phyloP scores from a whole-genome alignment of 2,888 invertebrate genomes.

The Zygothrica quintamaculata region DNA sequence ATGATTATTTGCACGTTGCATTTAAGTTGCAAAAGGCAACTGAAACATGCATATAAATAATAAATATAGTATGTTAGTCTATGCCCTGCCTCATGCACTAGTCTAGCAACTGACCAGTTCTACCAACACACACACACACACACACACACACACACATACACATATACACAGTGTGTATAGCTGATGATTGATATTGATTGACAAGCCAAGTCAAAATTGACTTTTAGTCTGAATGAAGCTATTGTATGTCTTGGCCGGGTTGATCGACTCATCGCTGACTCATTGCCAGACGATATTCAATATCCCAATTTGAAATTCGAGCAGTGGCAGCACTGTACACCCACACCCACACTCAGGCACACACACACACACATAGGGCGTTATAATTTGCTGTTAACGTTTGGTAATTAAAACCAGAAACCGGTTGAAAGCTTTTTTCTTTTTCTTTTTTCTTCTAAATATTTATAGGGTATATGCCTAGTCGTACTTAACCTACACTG shows the following conservation, averaged over 20 bases:
- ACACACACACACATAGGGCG: slow-evolving; percentile 15
- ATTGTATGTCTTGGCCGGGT: slow-evolving; percentile 23
- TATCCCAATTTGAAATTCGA: slow-evolving; percentile 38
- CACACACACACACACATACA: slow-evolving; percentile 5
- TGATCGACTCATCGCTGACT: slow-evolving; percentile 52
- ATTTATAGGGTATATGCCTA: slow-evolving; percentile 25
- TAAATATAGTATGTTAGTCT: slow-evolving; percentile 47
- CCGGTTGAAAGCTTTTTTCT: no score
- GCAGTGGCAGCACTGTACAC: slow-evolving; percentile 6
- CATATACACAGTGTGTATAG: slow-evolving; percentile 7
- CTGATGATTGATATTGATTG: slow-evolving; percentile 56
- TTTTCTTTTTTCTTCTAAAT: no score
- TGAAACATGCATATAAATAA: slow-evolving; percentile 67
- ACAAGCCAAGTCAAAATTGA: slow-evolving; percentile 30
- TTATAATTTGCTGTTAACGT: no score
- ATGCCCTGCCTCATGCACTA: neutral
- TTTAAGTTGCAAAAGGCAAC: slow-evolving; percentile 43
- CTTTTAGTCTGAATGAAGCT: neutral
- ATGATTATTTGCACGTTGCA: slow-evolving; percentile 79
- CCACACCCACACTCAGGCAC: slow-evolving; percentile 10
- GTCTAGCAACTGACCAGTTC: no score
- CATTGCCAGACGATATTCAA: slow-evolving; percentile 42
- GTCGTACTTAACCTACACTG: slow-evolving; percentile 1
- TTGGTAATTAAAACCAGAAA: no score
- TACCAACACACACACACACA: neutral